Evolutionary conservation across 2,113 vertebrate species (phyloP).

Genomic region (Myodes glareolus): DNA sequence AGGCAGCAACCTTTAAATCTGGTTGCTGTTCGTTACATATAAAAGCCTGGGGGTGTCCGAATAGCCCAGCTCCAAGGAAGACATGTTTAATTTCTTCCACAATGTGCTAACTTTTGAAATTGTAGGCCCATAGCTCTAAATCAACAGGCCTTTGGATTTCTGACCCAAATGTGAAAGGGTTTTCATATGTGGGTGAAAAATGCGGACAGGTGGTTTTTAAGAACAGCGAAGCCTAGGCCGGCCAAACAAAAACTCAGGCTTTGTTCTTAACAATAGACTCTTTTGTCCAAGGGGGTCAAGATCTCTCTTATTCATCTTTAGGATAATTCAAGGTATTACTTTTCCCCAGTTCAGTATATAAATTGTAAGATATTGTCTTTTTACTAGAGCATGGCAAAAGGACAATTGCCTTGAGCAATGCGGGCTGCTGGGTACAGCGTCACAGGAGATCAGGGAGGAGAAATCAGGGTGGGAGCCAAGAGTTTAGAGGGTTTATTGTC

Average conservation of each 20-base stretch:
- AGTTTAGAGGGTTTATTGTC: background rate
- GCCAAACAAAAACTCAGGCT: background rate
- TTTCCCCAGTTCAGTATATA: constrained; percentile 7
- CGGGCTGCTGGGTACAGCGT: background rate
- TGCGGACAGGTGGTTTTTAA: constrained; percentile 39
- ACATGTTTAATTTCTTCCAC: background rate
- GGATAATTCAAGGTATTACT: constrained; percentile 41
- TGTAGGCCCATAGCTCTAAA: background rate
- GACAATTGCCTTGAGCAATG: background rate
- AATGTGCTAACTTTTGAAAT: background rate
- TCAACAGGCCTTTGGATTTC: background rate
- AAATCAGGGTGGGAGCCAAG: background rate
- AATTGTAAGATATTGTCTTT: constrained; percentile 8
- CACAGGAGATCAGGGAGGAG: background rate
- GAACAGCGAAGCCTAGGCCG: background rate
- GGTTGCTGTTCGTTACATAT: background rate
- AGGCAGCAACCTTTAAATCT: background rate
- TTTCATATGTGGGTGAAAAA: background rate
- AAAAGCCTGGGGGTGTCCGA: background rate
- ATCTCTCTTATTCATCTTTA: constrained; percentile 2
- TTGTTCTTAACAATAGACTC: constrained; percentile 17
- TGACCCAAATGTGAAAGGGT: background rate
- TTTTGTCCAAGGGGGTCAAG: constrained; percentile 46
- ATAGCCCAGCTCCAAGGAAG: background rate
- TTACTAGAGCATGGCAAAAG: background rate